A percentile compares a stretch with the other conserved stretches of the same genome.
Evolutionary conservation across 2,888 invertebrate genomes (phyloP).

Genomic region (Drosophila conformis): DNA sequence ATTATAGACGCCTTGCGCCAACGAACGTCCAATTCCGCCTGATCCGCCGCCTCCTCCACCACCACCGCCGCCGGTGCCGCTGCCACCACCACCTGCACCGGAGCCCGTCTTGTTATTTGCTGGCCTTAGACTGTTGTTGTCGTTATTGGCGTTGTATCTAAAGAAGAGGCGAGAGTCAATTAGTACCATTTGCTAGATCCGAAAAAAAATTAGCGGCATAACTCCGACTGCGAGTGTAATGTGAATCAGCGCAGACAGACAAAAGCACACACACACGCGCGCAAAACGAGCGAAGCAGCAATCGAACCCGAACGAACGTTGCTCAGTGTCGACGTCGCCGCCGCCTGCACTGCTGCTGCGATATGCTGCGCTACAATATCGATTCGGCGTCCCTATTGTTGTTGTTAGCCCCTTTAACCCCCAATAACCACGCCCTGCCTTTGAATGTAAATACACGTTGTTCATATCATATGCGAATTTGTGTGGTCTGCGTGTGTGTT

Average conservation of each 20-base stretch:
- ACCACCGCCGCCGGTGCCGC: conserved; percentile 23
- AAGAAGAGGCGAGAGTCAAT: conserved; percentile 26
- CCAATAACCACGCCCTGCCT: conserved; percentile 45
- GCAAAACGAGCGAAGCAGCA: conserved; percentile 26
- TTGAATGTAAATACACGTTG: conserved; percentile 37
- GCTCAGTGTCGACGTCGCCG: conserved; percentile 55
- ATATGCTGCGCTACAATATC: conserved; percentile 44
- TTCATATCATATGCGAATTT: conserved; percentile 23
- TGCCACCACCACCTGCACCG: conserved; percentile 45
- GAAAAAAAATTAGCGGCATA: not conserved
- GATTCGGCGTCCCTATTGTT: conserved; percentile 43
- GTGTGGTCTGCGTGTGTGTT: not conserved
- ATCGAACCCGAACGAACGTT: conserved; percentile 44
- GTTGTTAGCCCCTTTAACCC: conserved; percentile 12
- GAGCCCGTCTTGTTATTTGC: conserved; percentile 85
- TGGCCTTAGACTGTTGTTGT: conserved; percentile 75
- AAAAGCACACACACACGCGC: conserved; percentile 8
- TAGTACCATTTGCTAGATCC: conserved; percentile 22
- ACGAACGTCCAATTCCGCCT: conserved; percentile 85
- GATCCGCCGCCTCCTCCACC: conserved; percentile 28
- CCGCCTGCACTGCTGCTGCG: conserved; percentile 23
- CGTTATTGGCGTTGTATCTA: conserved; percentile 80
- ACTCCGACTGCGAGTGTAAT: not conserved
- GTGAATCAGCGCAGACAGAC: conserved; percentile 9
- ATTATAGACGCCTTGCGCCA: conserved; percentile 94